Conservation (phyloP, 2,797 vertebrate genomes). For the Propithecus perrieri region DNA sequence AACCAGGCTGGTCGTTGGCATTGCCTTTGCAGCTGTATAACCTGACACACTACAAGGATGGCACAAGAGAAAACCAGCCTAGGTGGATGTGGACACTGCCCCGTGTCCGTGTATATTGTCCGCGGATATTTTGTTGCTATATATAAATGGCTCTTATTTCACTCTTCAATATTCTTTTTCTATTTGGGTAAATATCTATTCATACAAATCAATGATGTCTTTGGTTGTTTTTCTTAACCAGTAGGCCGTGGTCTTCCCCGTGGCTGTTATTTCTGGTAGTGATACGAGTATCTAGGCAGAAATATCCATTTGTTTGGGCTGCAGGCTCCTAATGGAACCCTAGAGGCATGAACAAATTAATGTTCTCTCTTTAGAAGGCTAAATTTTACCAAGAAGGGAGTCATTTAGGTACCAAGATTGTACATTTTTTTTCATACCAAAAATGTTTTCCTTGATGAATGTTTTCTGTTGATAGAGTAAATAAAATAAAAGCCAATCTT, state of each 20-base stretch:
- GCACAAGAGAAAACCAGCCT: neutral
- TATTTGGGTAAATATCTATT: neutral
- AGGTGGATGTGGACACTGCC: rapidly evolving
- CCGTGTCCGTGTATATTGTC: rapidly evolving
- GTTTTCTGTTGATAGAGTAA: neutral
- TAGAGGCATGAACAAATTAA: neutral
- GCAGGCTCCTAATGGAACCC: neutral
- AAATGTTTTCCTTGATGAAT: neutral
- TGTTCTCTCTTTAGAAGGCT: neutral
- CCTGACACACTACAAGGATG: rapidly evolving
- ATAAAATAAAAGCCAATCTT: neutral
- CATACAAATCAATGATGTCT: neutral
- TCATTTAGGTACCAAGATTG: neutral
- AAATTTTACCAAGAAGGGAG: neutral
- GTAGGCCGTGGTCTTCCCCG: neutral
- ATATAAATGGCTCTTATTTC: neutral
- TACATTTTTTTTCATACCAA: neutral
- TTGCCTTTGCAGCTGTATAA: neutral
- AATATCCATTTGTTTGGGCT: neutral
- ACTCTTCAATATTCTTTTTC: neutral
- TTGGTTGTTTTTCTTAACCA: neutral
- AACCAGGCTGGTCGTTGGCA: neutral
- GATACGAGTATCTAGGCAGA: neutral
- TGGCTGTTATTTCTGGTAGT: neutral
- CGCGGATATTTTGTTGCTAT: rapidly evolving